A percentile compares a stretch with the other conserved stretches of the same genome.
phyloP scores from a whole-genome alignment of 2,797 vertebrate species.

The Rhinella marina region DNA sequence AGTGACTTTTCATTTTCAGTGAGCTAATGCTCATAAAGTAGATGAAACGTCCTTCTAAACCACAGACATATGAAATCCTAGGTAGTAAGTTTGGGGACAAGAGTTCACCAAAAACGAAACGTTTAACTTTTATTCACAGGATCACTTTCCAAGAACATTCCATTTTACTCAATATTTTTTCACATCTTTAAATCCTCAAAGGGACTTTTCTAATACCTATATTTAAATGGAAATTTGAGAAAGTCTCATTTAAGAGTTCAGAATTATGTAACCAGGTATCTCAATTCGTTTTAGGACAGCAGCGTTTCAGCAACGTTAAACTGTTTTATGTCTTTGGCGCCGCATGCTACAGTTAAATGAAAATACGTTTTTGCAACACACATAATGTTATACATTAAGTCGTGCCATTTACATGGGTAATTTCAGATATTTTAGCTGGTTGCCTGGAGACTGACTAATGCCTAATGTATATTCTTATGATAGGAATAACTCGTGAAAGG shows the following conservation, averaged over 20 bases:
- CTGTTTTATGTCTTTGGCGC: slow-evolving; percentile 22
- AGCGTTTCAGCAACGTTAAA: slow-evolving; percentile 10
- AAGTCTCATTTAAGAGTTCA: not conserved
- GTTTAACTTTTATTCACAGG: not conserved
- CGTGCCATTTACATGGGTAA: slow-evolving; percentile 12
- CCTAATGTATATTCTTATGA: slow-evolving; percentile 18
- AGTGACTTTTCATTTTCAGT: no score
- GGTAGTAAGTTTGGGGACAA: not conserved
- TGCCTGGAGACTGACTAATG: slow-evolving; percentile 8
- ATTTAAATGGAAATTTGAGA: slow-evolving; percentile 42
- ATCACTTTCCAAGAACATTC: not conserved
- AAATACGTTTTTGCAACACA: slow-evolving; percentile 35
- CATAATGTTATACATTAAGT: slow-evolving; percentile 20
- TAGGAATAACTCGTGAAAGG: not conserved
- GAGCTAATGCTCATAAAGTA: no score
- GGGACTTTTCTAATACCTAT: slow-evolving; percentile 12
- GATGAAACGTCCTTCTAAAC: no score
- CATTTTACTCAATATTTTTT: not conserved
- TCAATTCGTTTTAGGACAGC: slow-evolving; percentile 12
- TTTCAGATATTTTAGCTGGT: slow-evolving; percentile 1
- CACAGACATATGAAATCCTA: no score
- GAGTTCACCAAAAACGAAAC: not conserved
- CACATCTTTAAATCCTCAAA: slow-evolving; percentile 26
- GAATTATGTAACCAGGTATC: not conserved
- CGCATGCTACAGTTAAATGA: slow-evolving; percentile 13